Base-by-base conservation (phyloP, 2,888 invertebrate species). In the Entomobrya multifasciata region DNA sequence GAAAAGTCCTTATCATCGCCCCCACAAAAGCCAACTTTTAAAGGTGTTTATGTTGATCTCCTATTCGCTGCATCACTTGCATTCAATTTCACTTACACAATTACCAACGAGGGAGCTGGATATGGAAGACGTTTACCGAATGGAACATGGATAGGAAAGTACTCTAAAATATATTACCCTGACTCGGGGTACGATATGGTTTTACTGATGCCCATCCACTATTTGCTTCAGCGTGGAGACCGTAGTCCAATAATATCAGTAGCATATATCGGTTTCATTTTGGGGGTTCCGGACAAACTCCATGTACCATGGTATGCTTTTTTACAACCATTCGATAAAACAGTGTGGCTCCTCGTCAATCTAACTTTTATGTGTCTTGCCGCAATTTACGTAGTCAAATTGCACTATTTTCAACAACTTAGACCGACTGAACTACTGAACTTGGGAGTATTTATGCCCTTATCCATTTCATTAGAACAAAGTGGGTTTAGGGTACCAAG, bases 141-240 rank as follows among this genome's bases (percentile, higher is more conserved):
- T 49, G 87, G 87, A 4, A 85, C 84, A 0, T 88, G 88, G 88
- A 72, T 67, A 13, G 88, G 88, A 13, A 85, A 79, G 62, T 81
- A 87, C 13, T 30, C 78, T 1, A 60, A 36, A 13, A 65, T 86
- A 30, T 67, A 83, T 62, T 80, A 86, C 36, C 36, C 74, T 6
- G 55, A 81, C 41, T 81, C 85, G 1, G 88, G 85, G 6, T 86
- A 70, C 44, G 82, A 88, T 11, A 5, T 81, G 30, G 36, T 27
- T 27, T 27, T 81, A 3, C 27, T 30, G 0, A 20, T 72, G 11
- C 57, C 81, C n/a, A 20, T 44, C 17, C 62, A 83, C 41, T 22
- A 60, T 44, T 30, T n/a, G 11, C 4, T 83, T 11, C 30, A 30
- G 10, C 36, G 81, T 25, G 70, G 81, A 6, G 81, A 81, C 17